phyloP scores from a whole-genome alignment of 2,113 vertebrate genomes.

The Halcyon senegalensis region DNA sequence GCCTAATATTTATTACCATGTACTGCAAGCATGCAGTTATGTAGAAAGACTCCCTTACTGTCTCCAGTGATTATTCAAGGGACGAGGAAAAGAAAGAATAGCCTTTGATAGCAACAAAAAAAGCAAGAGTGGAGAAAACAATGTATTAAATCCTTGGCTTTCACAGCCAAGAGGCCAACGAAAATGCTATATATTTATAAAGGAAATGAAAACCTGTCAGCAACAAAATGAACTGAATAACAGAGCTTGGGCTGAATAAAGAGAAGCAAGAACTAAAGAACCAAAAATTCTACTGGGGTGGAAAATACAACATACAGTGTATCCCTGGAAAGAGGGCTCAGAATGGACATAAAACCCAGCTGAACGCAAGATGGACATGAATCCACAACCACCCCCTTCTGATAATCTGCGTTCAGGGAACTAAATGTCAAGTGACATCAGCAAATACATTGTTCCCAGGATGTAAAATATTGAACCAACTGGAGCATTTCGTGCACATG shows the following conservation, averaged over 20 bases:
- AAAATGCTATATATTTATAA: constrained; percentile 73
- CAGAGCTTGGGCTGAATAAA: constrained; percentile 54
- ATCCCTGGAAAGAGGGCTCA: not conserved
- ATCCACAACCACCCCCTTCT: not conserved
- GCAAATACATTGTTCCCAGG: not conserved
- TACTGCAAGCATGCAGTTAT: constrained; percentile 16
- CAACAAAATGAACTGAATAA: constrained; percentile 62
- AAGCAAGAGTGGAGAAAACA: constrained; percentile 58
- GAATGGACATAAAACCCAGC: fast-evolving
- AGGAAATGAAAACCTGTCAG: constrained; percentile 72
- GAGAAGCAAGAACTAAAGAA: constrained; percentile 34
- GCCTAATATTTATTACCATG: constrained; percentile 56
- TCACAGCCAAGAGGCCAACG: constrained; percentile 61
- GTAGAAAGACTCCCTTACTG: constrained; percentile 9
- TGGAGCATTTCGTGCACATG: not conserved
- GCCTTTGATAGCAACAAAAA: constrained; percentile 50
- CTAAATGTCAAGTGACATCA: fast-evolving
- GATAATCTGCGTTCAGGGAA: not conserved
- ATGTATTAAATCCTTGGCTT: constrained; percentile 64
- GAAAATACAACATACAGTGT: not conserved
- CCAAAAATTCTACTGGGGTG: not conserved
- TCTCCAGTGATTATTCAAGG: constrained; percentile 54
- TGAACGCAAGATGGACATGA: not conserved
- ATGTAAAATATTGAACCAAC: not conserved
- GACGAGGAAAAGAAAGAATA: constrained; percentile 12